Base-by-base conservation (phyloP, 2,888 invertebrate genomes). In the Ceramica pisi region DNA sequence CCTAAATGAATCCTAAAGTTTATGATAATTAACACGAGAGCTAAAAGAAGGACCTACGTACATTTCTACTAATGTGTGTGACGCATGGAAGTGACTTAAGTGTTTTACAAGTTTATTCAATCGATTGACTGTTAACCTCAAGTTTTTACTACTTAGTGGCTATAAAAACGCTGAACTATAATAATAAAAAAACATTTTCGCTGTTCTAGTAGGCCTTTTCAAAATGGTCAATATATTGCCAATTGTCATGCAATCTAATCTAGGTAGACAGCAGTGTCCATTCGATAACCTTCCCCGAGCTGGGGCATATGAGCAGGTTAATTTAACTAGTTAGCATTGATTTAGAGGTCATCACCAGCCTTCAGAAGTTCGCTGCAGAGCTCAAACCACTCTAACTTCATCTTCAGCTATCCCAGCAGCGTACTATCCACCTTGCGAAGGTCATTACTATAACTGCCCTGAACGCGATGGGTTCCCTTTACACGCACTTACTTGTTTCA, bases 161-260 rank as follows among this genome's bases (percentile, higher is more conserved):
- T 51, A 35, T 16, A 31, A 21, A 41, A 46, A 19, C 10, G n/a
- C 23, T 23, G 14, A 21, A 51, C 2, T 7, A n/a, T 44, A 44
- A 44, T 23, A 51, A 64, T 19, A 38, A 35, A 65, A n/a, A 12
- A n/a, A 12, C 4, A 26, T 21, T 53, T 44, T 44, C 19, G 9
- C 19, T 55, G 46, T 38, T 46, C 65, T 31, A 65, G 21, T 55
- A 31, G 31, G 46, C 55, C 41, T 56, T 48, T 68, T 21, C 19
- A 68, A 76, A 76, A n/a, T 76, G 12, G 8, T 8, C n/a, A 10
- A 10, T 26, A 23, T 26, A 68, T 35, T 35, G 23, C 35, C 41
- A 12, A 26, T 44, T 14, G 41, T 57, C 77, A 57, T 21, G 56
- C 35, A 44, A 76, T 56, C 75, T 64, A n/a, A 76, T 67, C 56